These are phyloP conservation scores for Tenthredo scrophulariae DNA, from an alignment of 2,888 invertebrate species.

Conservation along the genomic window DNA sequence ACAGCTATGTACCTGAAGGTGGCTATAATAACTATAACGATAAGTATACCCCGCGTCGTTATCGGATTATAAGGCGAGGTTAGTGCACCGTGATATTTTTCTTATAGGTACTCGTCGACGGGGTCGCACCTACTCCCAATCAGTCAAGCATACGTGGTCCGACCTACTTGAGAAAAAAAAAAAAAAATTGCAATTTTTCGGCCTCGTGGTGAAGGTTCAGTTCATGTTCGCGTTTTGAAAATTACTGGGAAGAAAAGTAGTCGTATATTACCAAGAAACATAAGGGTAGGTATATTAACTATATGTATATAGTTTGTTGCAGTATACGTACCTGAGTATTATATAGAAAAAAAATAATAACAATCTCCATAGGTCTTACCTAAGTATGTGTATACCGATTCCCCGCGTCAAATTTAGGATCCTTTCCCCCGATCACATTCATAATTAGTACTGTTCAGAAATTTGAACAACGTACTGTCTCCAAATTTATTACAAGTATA, in stretches of 20 bases:
- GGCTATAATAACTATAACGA: background rate
- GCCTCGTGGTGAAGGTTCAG: background rate
- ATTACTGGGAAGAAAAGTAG: slow-evolving; percentile 25
- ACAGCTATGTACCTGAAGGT: background rate
- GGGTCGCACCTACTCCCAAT: slow-evolving; percentile 30
- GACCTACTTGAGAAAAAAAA: slow-evolving; percentile 66
- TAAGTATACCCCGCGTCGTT: slow-evolving; percentile 23
- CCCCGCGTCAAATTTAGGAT: too few relatives aligned
- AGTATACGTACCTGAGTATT: background rate
- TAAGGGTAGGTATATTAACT: too few relatives aligned
- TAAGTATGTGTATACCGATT: too few relatives aligned
- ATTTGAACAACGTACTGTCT: background rate
- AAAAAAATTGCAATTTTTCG: slow-evolving; percentile 9
- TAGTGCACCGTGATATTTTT: slow-evolving; percentile 31
- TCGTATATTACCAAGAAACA: background rate
- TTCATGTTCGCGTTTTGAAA: background rate
- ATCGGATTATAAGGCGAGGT: slow-evolving; percentile 18
- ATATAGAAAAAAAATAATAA: background rate
- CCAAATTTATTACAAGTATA: background rate
- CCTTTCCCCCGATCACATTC: background rate
- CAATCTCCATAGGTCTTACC: background rate
- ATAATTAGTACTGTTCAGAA: background rate
- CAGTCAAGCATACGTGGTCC: slow-evolving; percentile 69
- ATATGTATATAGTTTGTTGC: background rate
- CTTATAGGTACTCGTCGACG: slow-evolving; percentile 19